Base-by-base conservation (phyloP, 2,113 vertebrate species). In the Melanerpes formicivorus region DNA sequence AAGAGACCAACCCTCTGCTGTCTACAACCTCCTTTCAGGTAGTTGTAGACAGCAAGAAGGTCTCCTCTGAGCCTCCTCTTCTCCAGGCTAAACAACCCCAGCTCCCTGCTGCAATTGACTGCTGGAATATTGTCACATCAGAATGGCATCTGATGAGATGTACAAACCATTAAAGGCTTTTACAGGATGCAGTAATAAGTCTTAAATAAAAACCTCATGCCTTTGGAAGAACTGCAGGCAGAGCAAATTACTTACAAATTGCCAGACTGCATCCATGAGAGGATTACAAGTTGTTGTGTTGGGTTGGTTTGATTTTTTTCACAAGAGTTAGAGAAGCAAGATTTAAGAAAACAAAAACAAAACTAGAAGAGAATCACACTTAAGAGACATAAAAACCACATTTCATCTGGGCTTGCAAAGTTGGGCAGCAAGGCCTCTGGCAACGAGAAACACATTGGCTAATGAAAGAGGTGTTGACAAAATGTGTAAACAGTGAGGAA, bases 401-500 rank as follows among this genome's bases (percentile, higher is more conserved):
- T 67, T 88, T 75, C 34, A 32, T 59, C 44, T 55, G 80, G 73
- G 80, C 73, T 83, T 84, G 54, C 58, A 81, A 80, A 82, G 50
- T 21, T 65, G 74, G 76, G 90, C 32, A 93, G 58, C 19, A 58
- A 93, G 74, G 63, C 83, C 90, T 90, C 80, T 90, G 93, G 86
- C 85, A 91, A 81, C 11, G 21, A 84, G 32, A 79, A 87, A 32
- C 55, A 69, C 44, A 52, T 56, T 87, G 87, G 78, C 78, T 86
- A 79, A 46, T 42, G 64, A 63, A 79, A 89, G 55, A 76, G 59
- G 40, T 5, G 4, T 71, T 87, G 86, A 88, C 40, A 86, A 88
- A 88, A 79, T 52, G 42, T 37, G 50, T 90, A 89, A 94, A 92
- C 80, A 95, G 63, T 59, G 84, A 84, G 77, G 77, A 76, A 93